Evolutionary conservation across 1,140 invertebrate genomes (phyloP).

Genomic region (Brachionus manjavacas): DNA sequence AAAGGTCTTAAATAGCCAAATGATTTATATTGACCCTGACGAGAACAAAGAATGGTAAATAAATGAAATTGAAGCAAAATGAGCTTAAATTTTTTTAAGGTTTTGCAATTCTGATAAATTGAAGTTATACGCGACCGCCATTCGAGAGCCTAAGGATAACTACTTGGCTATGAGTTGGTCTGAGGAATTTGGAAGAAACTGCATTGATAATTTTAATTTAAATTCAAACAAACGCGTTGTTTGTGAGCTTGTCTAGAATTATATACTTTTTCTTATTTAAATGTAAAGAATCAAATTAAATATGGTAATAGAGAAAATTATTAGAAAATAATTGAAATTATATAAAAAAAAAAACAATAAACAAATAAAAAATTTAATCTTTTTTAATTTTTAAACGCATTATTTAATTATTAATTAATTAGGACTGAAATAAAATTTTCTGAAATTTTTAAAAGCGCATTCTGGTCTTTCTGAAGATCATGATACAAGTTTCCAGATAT

Average conservation of each 20-base stretch:
- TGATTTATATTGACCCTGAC: neutral
- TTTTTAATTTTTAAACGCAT: too few relatives aligned
- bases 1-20: neutral
- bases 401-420: too few relatives aligned
- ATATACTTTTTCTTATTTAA: neutral
- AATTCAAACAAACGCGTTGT: neutral
- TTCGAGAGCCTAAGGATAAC: neutral
- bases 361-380: neutral
- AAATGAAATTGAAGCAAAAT: neutral
- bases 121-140: neutral
- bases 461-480: too few relatives aligned
- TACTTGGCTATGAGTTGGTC: conserved; percentile 20
- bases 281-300: neutral
- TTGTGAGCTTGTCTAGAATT: neutral
- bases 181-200: neutral
- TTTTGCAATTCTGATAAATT: neutral
- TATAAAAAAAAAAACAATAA: neutral
- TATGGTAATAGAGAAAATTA: neutral
- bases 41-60: neutral
- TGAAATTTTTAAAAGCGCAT: too few relatives aligned
- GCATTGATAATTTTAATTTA: conserved; percentile 11
- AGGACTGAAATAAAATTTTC: too few relatives aligned
- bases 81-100: neutral
- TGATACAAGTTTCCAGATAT: too few relatives aligned
- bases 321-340: neutral